These are phyloP conservation scores for Sphenodon punctatus DNA, from an alignment of 2,797 vertebrate genomes.

Conservation along the genomic window DNA sequence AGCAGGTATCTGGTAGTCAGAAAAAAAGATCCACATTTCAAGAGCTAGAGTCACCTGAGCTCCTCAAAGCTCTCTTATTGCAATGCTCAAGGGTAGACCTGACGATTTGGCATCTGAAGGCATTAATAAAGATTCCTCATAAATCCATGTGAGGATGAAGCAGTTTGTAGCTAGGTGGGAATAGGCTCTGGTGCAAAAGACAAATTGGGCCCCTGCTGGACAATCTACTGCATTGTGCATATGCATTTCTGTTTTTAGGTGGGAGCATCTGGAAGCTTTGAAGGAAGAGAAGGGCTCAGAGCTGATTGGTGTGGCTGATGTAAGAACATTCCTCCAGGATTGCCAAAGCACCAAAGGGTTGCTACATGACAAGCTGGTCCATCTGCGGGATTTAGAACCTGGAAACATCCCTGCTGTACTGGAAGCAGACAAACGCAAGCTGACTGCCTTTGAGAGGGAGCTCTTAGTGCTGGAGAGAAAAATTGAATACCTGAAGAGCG, in stretches of 20 bases:
- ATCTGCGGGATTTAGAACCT: constrained; percentile 68
- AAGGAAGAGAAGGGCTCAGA: constrained; percentile 85
- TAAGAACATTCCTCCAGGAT: constrained; percentile 82
- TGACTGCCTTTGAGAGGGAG: constrained; percentile 75
- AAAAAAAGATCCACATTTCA: not conserved
- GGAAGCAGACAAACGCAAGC: constrained; percentile 68
- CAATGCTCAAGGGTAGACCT: not conserved
- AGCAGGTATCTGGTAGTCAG: not conserved
- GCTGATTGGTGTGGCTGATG: constrained; percentile 79
- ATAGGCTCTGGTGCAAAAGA: too few relatives aligned
- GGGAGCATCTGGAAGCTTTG: constrained; percentile 81
- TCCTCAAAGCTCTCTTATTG: not conserved
- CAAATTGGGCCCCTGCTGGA: not conserved
- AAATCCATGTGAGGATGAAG: not conserved
- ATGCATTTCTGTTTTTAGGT: constrained; percentile 71
- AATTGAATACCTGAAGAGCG: constrained; percentile 82
- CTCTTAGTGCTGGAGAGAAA: constrained; percentile 81
- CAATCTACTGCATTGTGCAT: too few relatives aligned
- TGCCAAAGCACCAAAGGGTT: constrained; percentile 77
- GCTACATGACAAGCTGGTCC: constrained; percentile 75
- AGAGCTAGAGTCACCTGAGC: not conserved
- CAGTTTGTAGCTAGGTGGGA: not conserved
- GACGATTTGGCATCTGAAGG: not conserved
- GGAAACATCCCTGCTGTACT: constrained; percentile 68
- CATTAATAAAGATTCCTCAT: not conserved